Base-by-base conservation (phyloP, 1,140 invertebrate species). In the Drosophila asahinai region DNA sequence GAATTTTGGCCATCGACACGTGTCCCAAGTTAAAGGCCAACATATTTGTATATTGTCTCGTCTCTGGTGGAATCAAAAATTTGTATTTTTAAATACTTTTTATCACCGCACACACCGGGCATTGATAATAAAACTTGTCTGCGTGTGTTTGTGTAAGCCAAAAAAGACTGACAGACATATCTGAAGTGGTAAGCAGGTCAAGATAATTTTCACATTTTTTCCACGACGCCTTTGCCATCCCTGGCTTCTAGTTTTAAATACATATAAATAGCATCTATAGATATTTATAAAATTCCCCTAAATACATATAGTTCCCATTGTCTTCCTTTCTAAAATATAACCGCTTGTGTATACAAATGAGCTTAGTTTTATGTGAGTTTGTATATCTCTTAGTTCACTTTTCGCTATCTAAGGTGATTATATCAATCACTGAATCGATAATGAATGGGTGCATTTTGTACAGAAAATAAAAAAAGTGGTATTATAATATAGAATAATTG, bases 121-220 rank as follows among this genome's bases (percentile, higher is more conserved):
- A 55, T 30, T 67, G 67, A 68, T 71, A 48, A 68, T 57, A 73
- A 57, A 67, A 51, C 12, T 51, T 30, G 40, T 25, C 19, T 43
- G 48, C 48, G n/a, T 66, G 30, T 52, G 66, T 45, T 19, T 43
- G 36, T 38, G 12, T 40, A 25, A 70, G 48, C 36, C 36, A 55
- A 57, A 57, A 57, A 40, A 55, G 14, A 2, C 52, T 55, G 54
- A 45, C 48, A 64, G 17, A 51, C 36, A 68, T 67, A 67, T 43
- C 19, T 52, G 9, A 54, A 45, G 62, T 70, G 66, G 63, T 58
- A 72, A 70, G 36, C 48, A 11, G 45, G 33, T 42, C 52, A 72
- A 42, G 42, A 72, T 59, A 49, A 72, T 70, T 71, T 49, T 40
- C 36, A 40, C 14, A 70, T 22, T 40, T 57, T 48, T 52, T 38